Evolutionary conservation across 2,113 vertebrate genomes (phyloP).

Genomic region (Sylvia atricapilla): DNA sequence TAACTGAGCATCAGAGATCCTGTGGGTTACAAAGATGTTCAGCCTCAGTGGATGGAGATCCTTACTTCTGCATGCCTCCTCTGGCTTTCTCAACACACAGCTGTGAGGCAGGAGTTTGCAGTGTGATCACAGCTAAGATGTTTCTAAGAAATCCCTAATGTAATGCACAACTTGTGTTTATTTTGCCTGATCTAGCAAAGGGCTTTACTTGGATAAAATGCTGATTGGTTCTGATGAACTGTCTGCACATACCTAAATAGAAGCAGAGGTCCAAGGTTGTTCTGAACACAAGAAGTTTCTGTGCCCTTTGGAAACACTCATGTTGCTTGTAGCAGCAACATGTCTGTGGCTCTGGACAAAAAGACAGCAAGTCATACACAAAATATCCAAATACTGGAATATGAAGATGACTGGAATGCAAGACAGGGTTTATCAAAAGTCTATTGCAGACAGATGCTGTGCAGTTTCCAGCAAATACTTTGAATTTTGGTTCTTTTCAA

Average conservation of each 20-base stretch:
- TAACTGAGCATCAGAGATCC: not conserved
- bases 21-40: not conserved
- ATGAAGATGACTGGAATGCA: not conserved
- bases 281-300: not conserved
- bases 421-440: not conserved
- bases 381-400: not conserved
- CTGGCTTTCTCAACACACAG: not conserved
- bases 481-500: slow-evolving; percentile 33
- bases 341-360: not conserved
- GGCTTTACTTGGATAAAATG: not conserved
- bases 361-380: not conserved
- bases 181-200: not conserved
- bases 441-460: slow-evolving; percentile 24
- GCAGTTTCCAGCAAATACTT: slow-evolving; percentile 28
- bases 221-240: not conserved
- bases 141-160: not conserved
- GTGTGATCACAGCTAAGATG: not conserved
- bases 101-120: not conserved
- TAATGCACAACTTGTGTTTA: not conserved
- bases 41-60: not conserved
- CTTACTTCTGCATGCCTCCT: not conserved
- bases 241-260: not conserved
- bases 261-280: not conserved
- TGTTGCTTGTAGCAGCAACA: not conserved
- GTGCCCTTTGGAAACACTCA: not conserved